A percentile compares a stretch with the other conserved stretches of the same genome.
Conservation (phyloP, 1,140 invertebrate genomes). For the Lepidurus packardi region DNA sequence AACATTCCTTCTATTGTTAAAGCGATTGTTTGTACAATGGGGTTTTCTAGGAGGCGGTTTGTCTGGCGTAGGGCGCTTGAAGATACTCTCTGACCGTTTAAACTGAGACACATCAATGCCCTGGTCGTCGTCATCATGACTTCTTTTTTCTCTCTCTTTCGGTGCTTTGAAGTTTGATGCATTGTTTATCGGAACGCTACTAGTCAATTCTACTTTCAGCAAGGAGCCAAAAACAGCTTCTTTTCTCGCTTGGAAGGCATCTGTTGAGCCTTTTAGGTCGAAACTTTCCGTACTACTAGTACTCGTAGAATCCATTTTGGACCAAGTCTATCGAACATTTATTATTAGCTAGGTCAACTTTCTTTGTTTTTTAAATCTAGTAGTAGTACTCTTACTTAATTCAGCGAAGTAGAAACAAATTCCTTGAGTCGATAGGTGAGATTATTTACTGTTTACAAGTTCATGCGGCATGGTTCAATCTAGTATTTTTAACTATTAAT, state of each 20-base stretch:
- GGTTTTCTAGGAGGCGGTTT: slow-evolving; percentile 53
- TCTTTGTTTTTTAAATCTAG: no score
- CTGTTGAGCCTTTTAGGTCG: slow-evolving; percentile 2
- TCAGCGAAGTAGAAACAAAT: no score
- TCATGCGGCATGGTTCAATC: no score
- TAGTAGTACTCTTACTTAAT: no score
- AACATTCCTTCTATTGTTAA: slow-evolving; percentile 39
- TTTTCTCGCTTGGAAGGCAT: slow-evolving; percentile 25
- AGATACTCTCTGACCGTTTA: slow-evolving; percentile 67
- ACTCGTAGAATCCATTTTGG: no score
- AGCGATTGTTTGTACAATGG: slow-evolving; percentile 41
- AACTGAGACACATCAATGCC: slow-evolving; percentile 51
- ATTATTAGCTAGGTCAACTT: no score
- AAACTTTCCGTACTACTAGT: no score
- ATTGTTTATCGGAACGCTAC: not conserved
- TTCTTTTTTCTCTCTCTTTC: not conserved
- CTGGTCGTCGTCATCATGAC: slow-evolving; percentile 34
- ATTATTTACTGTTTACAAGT: no score
- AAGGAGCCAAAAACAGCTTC: slow-evolving; percentile 32
- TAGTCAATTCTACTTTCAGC: not conserved
- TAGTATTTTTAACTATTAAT: no score
- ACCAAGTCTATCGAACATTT: no score
- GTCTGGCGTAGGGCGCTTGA: slow-evolving; percentile 56
- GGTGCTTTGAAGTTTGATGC: slow-evolving; percentile 23
- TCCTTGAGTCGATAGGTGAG: no score